Conservation (phyloP, 2,888 invertebrate genomes). For the Meteorus cinctellus region DNA sequence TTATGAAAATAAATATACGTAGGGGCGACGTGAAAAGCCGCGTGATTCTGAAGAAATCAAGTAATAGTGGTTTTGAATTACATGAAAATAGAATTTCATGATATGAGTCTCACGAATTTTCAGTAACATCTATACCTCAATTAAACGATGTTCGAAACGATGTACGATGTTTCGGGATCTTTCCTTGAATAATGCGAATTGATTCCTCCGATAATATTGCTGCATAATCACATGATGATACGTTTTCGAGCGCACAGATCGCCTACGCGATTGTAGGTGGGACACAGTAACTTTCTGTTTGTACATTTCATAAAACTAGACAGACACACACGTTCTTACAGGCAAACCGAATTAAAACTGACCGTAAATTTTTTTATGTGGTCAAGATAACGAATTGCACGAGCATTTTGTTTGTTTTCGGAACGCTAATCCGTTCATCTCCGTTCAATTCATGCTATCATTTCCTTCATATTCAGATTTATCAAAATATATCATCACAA, state of each 20-base stretch:
- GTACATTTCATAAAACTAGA: not conserved
- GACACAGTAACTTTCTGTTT: constrained; percentile 32
- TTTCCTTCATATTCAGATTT: not conserved
- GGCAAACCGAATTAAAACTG: not conserved
- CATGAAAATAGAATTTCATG: not conserved
- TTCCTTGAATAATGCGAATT: constrained; percentile 61
- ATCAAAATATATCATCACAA: not conserved
- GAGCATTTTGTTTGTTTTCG: not conserved
- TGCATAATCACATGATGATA: constrained; percentile 55
- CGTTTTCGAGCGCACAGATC: constrained; percentile 48
- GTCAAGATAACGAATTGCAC: not conserved
- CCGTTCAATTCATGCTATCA: not conserved
- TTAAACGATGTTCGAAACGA: constrained; percentile 51
- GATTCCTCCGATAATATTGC: constrained; percentile 61
- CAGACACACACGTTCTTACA: not conserved
- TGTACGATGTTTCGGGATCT: constrained; percentile 59
- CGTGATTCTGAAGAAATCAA: not conserved
- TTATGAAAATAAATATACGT: not conserved
- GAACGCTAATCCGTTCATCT: not conserved
- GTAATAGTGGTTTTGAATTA: not conserved
- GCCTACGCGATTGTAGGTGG: constrained; percentile 43
- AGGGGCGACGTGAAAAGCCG: not conserved
- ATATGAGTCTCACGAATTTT: not conserved
- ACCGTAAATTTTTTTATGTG: not conserved
- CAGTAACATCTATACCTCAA: constrained; percentile 14